Base-by-base conservation (phyloP, 2,797 vertebrate species). In the Streptopelia turtur region DNA sequence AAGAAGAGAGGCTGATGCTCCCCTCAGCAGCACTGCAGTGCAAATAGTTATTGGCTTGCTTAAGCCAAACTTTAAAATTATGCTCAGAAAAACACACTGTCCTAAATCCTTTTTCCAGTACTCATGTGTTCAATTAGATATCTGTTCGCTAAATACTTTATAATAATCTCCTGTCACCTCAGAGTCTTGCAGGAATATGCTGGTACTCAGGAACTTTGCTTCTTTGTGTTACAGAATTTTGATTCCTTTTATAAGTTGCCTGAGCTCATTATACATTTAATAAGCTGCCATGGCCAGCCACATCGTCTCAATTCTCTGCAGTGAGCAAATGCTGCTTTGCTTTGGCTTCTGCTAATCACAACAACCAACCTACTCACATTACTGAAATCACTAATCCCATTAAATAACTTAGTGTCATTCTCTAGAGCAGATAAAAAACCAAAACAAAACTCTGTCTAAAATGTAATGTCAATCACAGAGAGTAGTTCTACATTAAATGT, bases 261-360 rank as follows among this genome's bases (percentile, higher is more conserved):
- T 87, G 81, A 94, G 59, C 61, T 91, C 63, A 74, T 95, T 88
- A 75, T 37, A 24, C 30, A 33, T 69, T 75, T 68, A 72, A 87
- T 82, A 83, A 69, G 65, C 56, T 5, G 5, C 60, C 81, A 41
- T 2, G 13, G 27, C 81, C 77, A 49, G 33, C 57, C 66, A 27
- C 60, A 35, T 55, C 20, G 7, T 66, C 49, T 91, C 60, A 45
- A 28, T 77, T 86, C 83, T 86, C 89, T 72, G 53, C 47, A 81
- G 45, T 49, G 83, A 63, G 37, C 25, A 94, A 84, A 86, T 35
- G 41, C 65, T 86, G 45, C 83, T 92, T 41, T 91, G 77, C 81
- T 82, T 86, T 86, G 89, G 49, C 69, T 90, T 70, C 68, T 93
- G 75, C 81, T 94, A 71, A 79, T 93, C 87, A 41, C 53, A 78